Conservation (phyloP, 2,113 vertebrate species). For the Nannospalax galili region DNA sequence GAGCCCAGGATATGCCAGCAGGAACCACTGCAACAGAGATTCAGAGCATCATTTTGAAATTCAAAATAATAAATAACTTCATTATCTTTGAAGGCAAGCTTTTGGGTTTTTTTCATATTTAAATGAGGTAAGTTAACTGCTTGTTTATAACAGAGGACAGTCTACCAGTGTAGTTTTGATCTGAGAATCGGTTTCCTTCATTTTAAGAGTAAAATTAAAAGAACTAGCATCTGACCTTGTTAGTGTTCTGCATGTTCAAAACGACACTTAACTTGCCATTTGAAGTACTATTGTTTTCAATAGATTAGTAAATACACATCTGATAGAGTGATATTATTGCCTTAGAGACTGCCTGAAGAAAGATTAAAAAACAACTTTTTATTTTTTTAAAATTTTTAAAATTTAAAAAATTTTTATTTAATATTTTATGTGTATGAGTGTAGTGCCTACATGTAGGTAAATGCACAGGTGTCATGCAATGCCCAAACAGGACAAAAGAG, state of each 20-base stretch:
- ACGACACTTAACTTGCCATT: background rate
- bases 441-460: too few species aligned
- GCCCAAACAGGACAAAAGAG: too few species aligned
- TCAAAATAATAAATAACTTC: constrained; percentile 40
- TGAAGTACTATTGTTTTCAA: background rate
- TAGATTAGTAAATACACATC: constrained; percentile 31
- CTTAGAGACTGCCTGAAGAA: background rate
- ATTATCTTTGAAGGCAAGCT: constrained; percentile 37
- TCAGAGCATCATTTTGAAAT: constrained; percentile 57
- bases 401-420: too few species aligned
- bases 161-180: background rate
- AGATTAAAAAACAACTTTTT: too few species aligned
- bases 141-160: constrained; percentile 29
- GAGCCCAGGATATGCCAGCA: background rate
- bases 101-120: background rate
- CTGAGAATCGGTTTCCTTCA: background rate
- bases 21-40: background rate
- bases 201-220: background rate
- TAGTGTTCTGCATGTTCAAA: background rate
- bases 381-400: too few species aligned
- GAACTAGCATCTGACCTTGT: background rate
- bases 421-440: too few species aligned
- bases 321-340: background rate
- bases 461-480: too few species aligned
- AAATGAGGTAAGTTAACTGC: background rate